Percentiles rank a stretch among this genome's conserved stretches.
Evolutionary conservation across 2,888 invertebrate species (phyloP).

Genomic region (Psylliodes chrysocephalus): DNA sequence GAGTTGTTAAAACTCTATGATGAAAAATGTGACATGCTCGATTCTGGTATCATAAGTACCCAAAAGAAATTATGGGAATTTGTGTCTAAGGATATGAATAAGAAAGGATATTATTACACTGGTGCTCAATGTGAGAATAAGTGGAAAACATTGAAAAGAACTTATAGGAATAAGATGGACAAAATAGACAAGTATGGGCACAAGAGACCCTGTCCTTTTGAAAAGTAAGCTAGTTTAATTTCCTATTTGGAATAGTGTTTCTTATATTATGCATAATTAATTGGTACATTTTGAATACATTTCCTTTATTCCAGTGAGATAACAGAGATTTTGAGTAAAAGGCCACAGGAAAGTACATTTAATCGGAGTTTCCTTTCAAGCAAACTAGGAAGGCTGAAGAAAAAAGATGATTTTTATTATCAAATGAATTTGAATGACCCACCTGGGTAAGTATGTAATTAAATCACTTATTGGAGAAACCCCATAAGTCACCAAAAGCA

Average conservation of each 20-base stretch:
- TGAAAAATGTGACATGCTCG: slow-evolving; percentile 44
- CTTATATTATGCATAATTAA: not conserved
- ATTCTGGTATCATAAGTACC: slow-evolving; percentile 43
- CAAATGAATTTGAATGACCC: slow-evolving; percentile 39
- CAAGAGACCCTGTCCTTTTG: slow-evolving; percentile 42
- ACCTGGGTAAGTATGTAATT: slow-evolving; percentile 36
- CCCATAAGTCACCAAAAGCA: too few relatives aligned
- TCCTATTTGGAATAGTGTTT: too few relatives aligned
- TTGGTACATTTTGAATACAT: slow-evolving; percentile 1
- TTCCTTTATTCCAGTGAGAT: too few relatives aligned
- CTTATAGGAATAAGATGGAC: slow-evolving; percentile 37
- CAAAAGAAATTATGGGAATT: slow-evolving; percentile 45
- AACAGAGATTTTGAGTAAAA: slow-evolving; percentile 40
- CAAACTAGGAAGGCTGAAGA: slow-evolving; percentile 19
- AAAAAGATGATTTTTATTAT: slow-evolving; percentile 18
- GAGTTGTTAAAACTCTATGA: slow-evolving; percentile 43
- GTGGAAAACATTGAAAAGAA: slow-evolving; percentile 44
- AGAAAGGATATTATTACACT: slow-evolving; percentile 38
- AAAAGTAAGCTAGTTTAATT: slow-evolving; percentile 38
- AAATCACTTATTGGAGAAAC: too few relatives aligned
- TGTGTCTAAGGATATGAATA: slow-evolving; percentile 41
- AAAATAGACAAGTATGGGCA: slow-evolving; percentile 33
- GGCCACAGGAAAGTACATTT: slow-evolving; percentile 37
- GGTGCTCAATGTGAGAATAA: slow-evolving; percentile 42
- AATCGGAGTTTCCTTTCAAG: slow-evolving; percentile 19